phyloP scores from a whole-genome alignment of 2,888 invertebrate genomes.

The Dynastes tityus region DNA sequence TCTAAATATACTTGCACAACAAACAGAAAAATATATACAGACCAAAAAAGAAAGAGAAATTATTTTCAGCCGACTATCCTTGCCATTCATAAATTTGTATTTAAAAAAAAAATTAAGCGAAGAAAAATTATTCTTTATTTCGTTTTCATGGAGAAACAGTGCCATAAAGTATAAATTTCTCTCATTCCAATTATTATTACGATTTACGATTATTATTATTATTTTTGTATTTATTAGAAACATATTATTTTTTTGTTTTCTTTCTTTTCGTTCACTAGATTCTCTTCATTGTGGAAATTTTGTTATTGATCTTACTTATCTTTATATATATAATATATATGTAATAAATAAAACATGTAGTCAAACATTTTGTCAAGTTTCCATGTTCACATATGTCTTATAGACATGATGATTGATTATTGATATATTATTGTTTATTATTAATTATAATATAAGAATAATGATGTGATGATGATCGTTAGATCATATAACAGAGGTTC shows the following conservation, averaged over 20 bases:
- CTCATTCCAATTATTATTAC: slow-evolving; percentile 30
- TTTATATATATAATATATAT: slow-evolving; percentile 55
- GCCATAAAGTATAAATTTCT: slow-evolving; percentile 55
- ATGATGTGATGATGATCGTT: slow-evolving; percentile 83
- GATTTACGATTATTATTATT: background rate
- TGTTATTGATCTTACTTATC: slow-evolving; percentile 58
- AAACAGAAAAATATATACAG: slow-evolving; percentile 14
- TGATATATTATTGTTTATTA: slow-evolving; percentile 71
- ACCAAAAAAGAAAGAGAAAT: slow-evolving; percentile 11
- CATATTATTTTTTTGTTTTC: slow-evolving; percentile 56
- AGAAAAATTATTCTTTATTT: slow-evolving; percentile 28
- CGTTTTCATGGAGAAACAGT: slow-evolving; percentile 54
- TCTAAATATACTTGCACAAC: slow-evolving; percentile 7
- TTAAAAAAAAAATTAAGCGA: background rate
- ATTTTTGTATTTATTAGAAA: slow-evolving; percentile 42
- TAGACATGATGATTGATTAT: slow-evolving; percentile 67
- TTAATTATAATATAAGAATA: slow-evolving; percentile 71
- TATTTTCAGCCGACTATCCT: slow-evolving; percentile 65
- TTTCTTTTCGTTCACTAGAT: slow-evolving; percentile 48
- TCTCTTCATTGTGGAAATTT: slow-evolving; percentile 55
- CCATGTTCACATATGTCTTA: slow-evolving; percentile 69
- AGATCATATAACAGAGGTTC: slow-evolving; percentile 74
- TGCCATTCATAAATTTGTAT: slow-evolving; percentile 60
- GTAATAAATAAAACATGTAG: slow-evolving; percentile 59
- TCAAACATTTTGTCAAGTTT: slow-evolving; percentile 71